These are phyloP conservation scores for Panonychus citri DNA, from an alignment of 1,140 invertebrate species.

Conservation along the genomic window DNA sequence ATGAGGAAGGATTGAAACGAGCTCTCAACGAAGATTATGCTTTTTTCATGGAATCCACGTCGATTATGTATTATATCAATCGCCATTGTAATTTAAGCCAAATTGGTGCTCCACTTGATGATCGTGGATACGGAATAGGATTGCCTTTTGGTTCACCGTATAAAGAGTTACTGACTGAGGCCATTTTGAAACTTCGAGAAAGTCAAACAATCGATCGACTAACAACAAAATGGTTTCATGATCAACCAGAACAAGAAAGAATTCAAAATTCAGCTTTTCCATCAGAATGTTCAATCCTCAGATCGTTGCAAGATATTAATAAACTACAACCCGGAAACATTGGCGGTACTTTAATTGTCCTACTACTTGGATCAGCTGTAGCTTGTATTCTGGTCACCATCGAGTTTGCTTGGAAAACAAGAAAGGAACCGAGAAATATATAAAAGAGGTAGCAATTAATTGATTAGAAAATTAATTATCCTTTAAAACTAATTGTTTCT, in stretches of 20 bases:
- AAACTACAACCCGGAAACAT: conserved; percentile 19
- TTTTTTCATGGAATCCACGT: conserved; percentile 19
- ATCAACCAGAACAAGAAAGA: conserved; percentile 9
- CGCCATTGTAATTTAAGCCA: conserved; percentile 47
- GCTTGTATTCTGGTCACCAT: conserved; percentile 15
- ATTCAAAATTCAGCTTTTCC: conserved; percentile 21
- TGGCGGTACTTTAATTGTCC: conserved; percentile 30
- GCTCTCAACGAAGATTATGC: conserved; percentile 32
- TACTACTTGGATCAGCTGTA: conserved; percentile 23
- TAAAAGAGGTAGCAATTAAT: too few species aligned
- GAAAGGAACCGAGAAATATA: conserved; percentile 10
- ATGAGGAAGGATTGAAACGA: conserved; percentile 56
- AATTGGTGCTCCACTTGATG: conserved; percentile 48
- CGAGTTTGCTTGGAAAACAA: conserved; percentile 20
- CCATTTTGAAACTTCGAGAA: conserved; percentile 26
- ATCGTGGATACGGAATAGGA: conserved; percentile 57
- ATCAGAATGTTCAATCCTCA: conserved; percentile 16
- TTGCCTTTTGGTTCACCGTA: conserved; percentile 16
- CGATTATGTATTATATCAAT: conserved; percentile 49
- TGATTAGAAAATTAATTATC: too few species aligned
- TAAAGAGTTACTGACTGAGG: conserved; percentile 18
- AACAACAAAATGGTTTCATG: conserved; percentile 22
- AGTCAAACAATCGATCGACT: conserved; percentile 21
- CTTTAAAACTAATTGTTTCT: too few species aligned
- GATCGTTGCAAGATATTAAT: conserved; percentile 18